Evolutionary conservation across 2,888 invertebrate species (phyloP), one percentile per base, ranked within the genome.

Genomic region (Perizoma flavofasciatum): DNA sequence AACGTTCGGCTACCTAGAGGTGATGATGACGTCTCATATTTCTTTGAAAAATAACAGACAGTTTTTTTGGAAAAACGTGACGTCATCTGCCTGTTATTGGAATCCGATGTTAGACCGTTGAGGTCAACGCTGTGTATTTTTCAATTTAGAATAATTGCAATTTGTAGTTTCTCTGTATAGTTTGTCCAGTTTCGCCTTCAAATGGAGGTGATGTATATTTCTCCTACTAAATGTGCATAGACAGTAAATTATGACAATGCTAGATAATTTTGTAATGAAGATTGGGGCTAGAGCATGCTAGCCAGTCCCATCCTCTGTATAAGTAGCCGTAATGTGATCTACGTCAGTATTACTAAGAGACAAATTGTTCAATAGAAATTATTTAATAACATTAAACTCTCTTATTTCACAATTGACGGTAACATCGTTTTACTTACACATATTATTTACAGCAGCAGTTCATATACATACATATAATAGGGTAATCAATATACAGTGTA

Each of bases 381-480:
- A 90, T 91, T 89, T 91, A 91, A 91, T 92, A 92, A 91, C 91
- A 92, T 92, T 92, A 92, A 91, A 92, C 89, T 89, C 89, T 89
- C 86, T 91, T 89, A 90, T 89, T 91, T 91, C 90, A 92, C 90
- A 91, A 89, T 90, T 90, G 83, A 91, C 91, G 91, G 91, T 92
- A 92, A 92, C 91, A 91, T 92, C 85, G 91, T 92, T 92, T 91
- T 90, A 91, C 91, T 92, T 91, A 91, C 85, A 89, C 82, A 79
- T 87, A 91, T 87, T 91, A 91, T 91, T 90, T 91, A 91, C 91
- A 91, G 85, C 82, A 81, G 79, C 83, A 72, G 83, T 81, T 79
- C 80, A 88, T 88, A 88, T 84, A 87, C 87, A 88, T 84, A 84
- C 78, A 81, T 70, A 71, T 63, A 62, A 63, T 54, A 67, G 58